Evolutionary conservation across 2,797 vertebrate species (phyloP), one percentile per base, ranked within the genome.

Genomic region (Notoglanidium macrostoma): DNA sequence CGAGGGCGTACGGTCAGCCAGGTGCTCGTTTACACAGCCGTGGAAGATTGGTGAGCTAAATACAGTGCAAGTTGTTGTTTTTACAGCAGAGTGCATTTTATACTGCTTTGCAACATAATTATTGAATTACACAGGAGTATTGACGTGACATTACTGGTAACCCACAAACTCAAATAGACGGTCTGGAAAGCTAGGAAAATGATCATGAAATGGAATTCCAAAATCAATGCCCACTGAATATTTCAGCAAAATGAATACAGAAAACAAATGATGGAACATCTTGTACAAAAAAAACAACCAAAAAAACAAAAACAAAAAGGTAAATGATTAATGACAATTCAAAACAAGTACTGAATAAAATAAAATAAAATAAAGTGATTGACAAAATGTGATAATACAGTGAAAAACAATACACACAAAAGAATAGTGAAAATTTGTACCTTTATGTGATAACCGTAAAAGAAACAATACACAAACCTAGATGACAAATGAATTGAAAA

Each of bases 11-110:
- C 98, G 98, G 94, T 99, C 98, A 5, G 96, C 96, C 93, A 99
- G 96, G 90, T 92, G 98, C 96, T 99, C 98, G 84, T 99, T 99
- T 88, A 99, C 98, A 78, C 98, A 99, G 94, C 98, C 98, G 57
- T 99, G 96, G 96, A 99, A 99, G 94, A 99, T 99, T 92, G 98
- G 98, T 91, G 98, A 97, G 96, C 98, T 99, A 95, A 92, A 96
- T 90, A 85, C 59, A 83, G 55, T 65, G 79, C 29, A 65, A 80
- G 68, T 17, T 49, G 1, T 54, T 46, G 35, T 49, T 70, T 40
- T n/a, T n/a, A 51, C 5, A 83, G 5, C 11, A 54, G 29, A 83
- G 19, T 70, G 46, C 40, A 5, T 29, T 63, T 80, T 80, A 44
- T 26, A n/a, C 11, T 63, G 23, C 9, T 46, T 61, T 61, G 23